phyloP scores from a whole-genome alignment of 2,113 vertebrate genomes.

The Perca flavescens region DNA sequence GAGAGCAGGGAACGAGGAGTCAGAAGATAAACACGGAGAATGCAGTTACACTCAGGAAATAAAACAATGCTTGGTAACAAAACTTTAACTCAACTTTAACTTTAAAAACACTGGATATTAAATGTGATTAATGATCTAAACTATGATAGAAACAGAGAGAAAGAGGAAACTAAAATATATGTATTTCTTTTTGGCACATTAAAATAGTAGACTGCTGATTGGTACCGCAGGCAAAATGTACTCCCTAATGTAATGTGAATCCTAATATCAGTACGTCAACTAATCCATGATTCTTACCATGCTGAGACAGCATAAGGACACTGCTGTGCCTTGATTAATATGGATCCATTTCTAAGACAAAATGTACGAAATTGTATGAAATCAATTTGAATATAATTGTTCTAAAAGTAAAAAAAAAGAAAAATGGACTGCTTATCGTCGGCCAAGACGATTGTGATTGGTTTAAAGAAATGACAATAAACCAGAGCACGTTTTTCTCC shows the following conservation, averaged over 20 bases:
- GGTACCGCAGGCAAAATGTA: background rate
- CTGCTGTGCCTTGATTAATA: background rate
- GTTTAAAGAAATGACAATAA: too few species aligned
- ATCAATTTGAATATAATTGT: too few species aligned
- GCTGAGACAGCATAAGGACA: background rate
- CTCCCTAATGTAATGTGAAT: too few species aligned
- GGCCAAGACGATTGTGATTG: too few species aligned
- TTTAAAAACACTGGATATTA: background rate
- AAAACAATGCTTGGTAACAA: background rate
- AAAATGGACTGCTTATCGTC: too few species aligned
- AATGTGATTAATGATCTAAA: background rate
- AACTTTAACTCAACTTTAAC: background rate
- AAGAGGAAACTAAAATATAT: background rate
- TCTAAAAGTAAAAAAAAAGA: too few species aligned
- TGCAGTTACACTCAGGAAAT: too few species aligned
- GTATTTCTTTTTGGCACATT: background rate
- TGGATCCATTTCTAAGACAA: too few species aligned
- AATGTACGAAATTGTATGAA: background rate
- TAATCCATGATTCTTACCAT: background rate
- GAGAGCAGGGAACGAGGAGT: constrained; percentile 4
- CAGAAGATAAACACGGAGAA: constrained; percentile 10
- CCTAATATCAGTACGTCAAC: background rate
- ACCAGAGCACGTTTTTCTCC: too few species aligned
- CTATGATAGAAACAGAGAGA: background rate
- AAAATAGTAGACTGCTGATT: background rate